These are phyloP conservation scores for Elachura formosa DNA, from an alignment of 2,113 vertebrate species.

Conservation along the genomic window DNA sequence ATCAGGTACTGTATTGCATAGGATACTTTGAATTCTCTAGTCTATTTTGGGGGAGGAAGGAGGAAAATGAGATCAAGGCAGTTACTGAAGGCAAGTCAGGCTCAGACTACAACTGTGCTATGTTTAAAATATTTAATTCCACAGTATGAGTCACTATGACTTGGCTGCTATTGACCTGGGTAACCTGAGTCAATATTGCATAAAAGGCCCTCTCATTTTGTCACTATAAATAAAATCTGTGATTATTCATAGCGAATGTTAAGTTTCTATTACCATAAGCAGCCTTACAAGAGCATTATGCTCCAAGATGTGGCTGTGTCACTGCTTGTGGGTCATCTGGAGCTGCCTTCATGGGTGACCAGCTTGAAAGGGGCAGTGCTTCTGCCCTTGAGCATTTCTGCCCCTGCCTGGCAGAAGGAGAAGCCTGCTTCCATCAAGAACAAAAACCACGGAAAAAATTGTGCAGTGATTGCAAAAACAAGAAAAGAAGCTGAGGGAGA, in stretches of 20 bases:
- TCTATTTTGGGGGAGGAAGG: background rate
- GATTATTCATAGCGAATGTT: constrained; percentile 18
- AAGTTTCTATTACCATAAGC: constrained; percentile 20
- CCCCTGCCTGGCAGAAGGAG: background rate
- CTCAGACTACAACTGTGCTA: background rate
- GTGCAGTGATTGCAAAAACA: background rate
- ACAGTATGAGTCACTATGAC: constrained; percentile 34
- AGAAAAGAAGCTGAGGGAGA: background rate
- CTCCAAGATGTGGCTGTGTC: background rate
- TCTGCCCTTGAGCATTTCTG: background rate
- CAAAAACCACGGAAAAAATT: background rate
- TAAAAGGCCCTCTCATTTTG: constrained; percentile 56
- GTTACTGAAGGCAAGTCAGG: background rate
- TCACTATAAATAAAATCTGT: constrained; percentile 53
- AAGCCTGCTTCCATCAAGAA: background rate
- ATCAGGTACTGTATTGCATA: background rate
- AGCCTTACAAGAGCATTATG: background rate
- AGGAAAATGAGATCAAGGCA: constrained; percentile 34
- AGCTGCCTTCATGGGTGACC: background rate
- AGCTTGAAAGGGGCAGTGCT: background rate
- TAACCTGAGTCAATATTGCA: constrained; percentile 59
- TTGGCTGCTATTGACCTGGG: constrained; percentile 56
- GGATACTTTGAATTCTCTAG: background rate
- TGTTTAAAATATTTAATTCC: constrained; percentile 57
- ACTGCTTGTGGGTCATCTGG: background rate